Evolutionary conservation across 37 sponge, comb jelly and placozoan genomes (phyloP).

Genomic region (Aphrocallistes beatrix): DNA sequence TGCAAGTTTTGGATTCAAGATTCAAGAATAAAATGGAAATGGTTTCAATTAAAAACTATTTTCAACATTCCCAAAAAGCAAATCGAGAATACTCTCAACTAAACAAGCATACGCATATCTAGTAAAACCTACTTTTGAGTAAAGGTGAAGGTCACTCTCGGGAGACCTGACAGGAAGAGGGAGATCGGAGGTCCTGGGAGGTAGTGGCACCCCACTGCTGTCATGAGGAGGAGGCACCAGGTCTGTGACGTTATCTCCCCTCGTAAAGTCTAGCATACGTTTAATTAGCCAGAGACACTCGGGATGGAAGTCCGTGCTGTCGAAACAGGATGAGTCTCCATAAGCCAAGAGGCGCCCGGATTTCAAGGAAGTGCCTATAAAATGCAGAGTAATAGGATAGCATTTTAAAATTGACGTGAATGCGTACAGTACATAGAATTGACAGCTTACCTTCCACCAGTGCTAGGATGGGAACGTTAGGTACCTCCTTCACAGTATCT

Average conservation of each 20-base stretch:
- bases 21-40: too few species aligned
- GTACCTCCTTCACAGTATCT: neutral
- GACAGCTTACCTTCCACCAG: neutral
- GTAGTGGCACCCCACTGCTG: neutral
- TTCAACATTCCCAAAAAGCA: too few species aligned
- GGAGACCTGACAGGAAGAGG: neutral
- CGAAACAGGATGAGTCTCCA: slow-evolving; percentile 96
- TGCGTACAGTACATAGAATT: neutral
- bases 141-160: neutral
- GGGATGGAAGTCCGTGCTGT: slow-evolving; percentile 70
- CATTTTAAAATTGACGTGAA: neutral
- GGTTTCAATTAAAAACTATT: too few species aligned
- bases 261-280: neutral
- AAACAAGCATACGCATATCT: too few species aligned
- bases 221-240: neutral
- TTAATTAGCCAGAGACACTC: neutral
- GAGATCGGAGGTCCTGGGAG: too few species aligned
- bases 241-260: neutral
- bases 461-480: neutral
- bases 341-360: slow-evolving; percentile 62
- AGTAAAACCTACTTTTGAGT: neutral
- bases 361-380: neutral
- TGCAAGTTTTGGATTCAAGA: too few species aligned
- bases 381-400: neutral
- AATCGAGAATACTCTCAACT: too few species aligned